Base-by-base conservation (phyloP, 1,140 invertebrate species). In the Aphelenchoides avenae region DNA sequence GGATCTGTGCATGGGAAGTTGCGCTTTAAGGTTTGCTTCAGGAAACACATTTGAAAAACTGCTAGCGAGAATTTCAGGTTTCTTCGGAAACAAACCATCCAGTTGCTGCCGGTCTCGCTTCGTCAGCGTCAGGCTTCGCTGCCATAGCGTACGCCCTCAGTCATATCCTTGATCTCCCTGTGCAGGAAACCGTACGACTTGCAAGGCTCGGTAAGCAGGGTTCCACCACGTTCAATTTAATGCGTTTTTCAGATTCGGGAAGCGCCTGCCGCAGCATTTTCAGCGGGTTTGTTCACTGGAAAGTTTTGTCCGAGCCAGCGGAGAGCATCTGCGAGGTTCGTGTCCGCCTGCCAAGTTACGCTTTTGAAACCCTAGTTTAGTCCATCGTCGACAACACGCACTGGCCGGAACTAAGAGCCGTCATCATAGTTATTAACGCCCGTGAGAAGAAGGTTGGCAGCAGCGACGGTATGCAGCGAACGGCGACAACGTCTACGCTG, bases 51-150 rank as follows among this genome's bases (percentile, higher is more conserved):
- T n/a, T n/a, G n/a, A n/a, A n/a, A n/a, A n/a, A n/a, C n/a, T n/a
- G n/a, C n/a, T n/a, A n/a, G n/a, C n/a, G n/a, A n/a, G n/a, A n/a
- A n/a, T 52, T 71, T 39, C 82, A 80, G 67, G 68, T 66, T 7
- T 22, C 36, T 77, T 97, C 93, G 0, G 84, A 86, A 70, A 99
- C 98, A 79, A 98, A 97, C 82, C 99, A 99, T 78, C 94, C 95
- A 18, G 97, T 93, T 18, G 92, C 92, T 22, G 92, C 94, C 60
- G 95, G 95, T 1, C 80, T 99, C 26, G 94, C 95, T 5, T 96
- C 91, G 3, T 96, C 92, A 59, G 94, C 95, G 52, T 91, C 94
- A 52, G 95, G 94, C 22, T 98, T 95, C 81, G 91, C 94, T 15
- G 76, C 74, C 6, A 70, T 78, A 30, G 71, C 73, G 7, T 70